Evolutionary conservation across 2,113 vertebrate genomes (phyloP), one percentile per base, ranked within the genome.

Genomic region (Xenus cinereus): DNA sequence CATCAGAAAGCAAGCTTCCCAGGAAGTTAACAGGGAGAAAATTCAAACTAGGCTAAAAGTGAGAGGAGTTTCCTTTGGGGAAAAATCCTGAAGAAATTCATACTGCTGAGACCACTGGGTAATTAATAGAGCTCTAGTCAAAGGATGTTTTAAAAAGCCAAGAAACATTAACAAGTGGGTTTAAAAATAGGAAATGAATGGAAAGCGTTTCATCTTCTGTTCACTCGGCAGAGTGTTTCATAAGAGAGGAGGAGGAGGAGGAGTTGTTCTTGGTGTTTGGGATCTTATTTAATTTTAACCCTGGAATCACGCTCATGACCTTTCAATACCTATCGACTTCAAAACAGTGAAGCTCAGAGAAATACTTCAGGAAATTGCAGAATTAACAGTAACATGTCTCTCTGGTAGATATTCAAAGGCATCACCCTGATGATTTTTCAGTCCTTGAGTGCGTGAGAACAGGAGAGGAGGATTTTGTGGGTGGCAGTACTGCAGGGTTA

Each of bases 141-240:
- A 94, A 81, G 33, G 46, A 46, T 87, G 69, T 68, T 92, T 90
- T 78, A 84, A 82, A 96, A 97, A 95, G 77, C 66, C 74, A 92
- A 90, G 87, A 90, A 90, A 81, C 64, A 48, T 93, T 91, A 96
- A 72, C 82, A 94, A 95, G 78, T 86, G 76, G 5, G 46, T 93
- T 90, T 95, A 93, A 96, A 95, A 95, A 94, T 83, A 96, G 95
- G 54, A 93, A 90, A 86, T 80, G 11, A 90, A 94, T 84, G 78
- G 82, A 95, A 91, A 95, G 68, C 72, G 67, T 93, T 94, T 95
- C 3, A 30, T 93, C 63, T 85, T 85, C 54, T 77, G 33, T 77
- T 95, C 91, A 69, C 43, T 95, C 62, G 73, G 77, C 74, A 62
- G 84, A 43, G 59, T 79, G 85, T 96, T 91, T 95, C 78, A n/a